phyloP scores from a whole-genome alignment of 35 echinoderm and acorn worm genomes.

The Heliocidaris erythrogramma region DNA sequence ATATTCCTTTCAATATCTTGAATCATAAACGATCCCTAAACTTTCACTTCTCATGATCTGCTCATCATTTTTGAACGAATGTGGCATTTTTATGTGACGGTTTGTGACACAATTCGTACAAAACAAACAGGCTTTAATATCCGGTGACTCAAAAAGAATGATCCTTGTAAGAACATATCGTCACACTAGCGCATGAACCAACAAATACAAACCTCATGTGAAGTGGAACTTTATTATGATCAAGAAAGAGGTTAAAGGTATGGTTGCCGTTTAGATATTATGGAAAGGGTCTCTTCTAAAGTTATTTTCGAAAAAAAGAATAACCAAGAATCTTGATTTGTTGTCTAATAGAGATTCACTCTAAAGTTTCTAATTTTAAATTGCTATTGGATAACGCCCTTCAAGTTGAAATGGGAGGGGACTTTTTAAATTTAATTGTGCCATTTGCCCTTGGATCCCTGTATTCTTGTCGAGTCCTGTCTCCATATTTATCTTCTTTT shows the following conservation, averaged over 20 bases:
- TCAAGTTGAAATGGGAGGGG: too few species aligned
- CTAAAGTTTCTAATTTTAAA: too few species aligned
- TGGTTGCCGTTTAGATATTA: not conserved
- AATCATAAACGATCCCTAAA: not conserved
- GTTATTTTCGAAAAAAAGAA: too few species aligned
- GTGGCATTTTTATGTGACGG: not conserved
- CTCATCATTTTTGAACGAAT: not conserved
- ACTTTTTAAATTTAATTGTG: too few species aligned
- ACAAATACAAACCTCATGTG: not conserved
- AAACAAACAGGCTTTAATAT: not conserved
- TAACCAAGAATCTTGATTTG: too few species aligned
- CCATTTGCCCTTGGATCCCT: too few species aligned
- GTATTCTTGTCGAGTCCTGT: too few species aligned
- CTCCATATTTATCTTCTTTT: too few species aligned
- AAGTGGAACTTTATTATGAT: not conserved
- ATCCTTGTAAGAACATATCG: not conserved
- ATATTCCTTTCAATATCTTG: not conserved
- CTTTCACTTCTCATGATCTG: not conserved
- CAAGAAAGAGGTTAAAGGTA: not conserved
- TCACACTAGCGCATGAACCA: not conserved
- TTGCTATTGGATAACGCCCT: too few species aligned
- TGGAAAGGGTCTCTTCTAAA: not conserved
- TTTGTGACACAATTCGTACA: not conserved
- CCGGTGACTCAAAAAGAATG: not conserved
- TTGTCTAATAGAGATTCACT: too few species aligned